phyloP scores from a whole-genome alignment of 2,888 invertebrate genomes.

The Lomographa bimaculata region DNA sequence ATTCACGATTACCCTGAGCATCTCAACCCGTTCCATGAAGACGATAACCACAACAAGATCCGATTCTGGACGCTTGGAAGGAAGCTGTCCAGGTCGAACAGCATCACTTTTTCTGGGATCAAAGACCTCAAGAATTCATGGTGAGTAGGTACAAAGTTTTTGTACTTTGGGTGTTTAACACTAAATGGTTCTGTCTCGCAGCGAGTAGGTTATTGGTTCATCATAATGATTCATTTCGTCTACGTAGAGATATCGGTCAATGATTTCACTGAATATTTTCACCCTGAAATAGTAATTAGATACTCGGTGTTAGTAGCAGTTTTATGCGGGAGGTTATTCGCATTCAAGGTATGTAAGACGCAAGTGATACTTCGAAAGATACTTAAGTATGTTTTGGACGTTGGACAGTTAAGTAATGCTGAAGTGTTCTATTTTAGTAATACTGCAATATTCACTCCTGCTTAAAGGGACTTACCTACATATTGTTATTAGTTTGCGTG shows the following conservation, averaged over 20 bases:
- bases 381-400: neutral
- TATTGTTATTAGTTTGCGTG: conserved; percentile 9
- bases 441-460: too few species aligned
- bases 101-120: conserved; percentile 85
- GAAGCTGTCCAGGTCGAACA: conserved; percentile 81
- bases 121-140: conserved; percentile 83
- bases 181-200: too few species aligned
- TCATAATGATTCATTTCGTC: conserved; percentile 18
- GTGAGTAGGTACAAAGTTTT: conserved; percentile 57
- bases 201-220: conserved; percentile 18
- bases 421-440: too few species aligned
- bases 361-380: neutral
- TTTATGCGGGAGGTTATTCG: conserved; percentile 20
- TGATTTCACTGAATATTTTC: conserved; percentile 40
- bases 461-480: too few species aligned
- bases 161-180: too few species aligned
- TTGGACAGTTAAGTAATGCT: too few species aligned
- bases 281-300: conserved; percentile 43
- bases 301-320: conserved; percentile 35
- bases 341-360: too few species aligned
- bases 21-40: conserved; percentile 89
- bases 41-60: conserved; percentile 85
- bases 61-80: conserved; percentile 84
- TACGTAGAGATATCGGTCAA: conserved; percentile 32
- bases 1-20: conserved; percentile 90